A percentile compares a stretch with the other conserved stretches of the same genome.
Conservation (phyloP, 2,888 invertebrate genomes). For the Nomada goodeniana region DNA sequence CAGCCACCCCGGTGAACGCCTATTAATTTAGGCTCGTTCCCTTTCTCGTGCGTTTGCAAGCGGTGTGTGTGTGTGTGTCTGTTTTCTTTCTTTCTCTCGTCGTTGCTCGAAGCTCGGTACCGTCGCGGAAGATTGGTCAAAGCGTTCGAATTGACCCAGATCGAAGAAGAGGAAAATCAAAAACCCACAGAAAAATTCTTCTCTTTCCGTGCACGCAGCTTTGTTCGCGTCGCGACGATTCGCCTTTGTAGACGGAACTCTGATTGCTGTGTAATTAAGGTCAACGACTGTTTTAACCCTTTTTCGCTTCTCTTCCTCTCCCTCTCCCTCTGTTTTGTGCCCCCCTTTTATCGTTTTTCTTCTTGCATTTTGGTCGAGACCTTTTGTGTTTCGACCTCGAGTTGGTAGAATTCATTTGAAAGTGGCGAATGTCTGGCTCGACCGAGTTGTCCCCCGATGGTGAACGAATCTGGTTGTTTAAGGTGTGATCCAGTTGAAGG, state of each 20-base stretch:
- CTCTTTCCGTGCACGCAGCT: conserved; percentile 7
- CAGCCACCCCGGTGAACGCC: conserved; percentile 22
- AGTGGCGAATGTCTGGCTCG: not conserved
- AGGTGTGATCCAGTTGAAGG: not conserved
- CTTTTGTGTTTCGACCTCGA: not conserved
- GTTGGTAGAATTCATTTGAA: not conserved
- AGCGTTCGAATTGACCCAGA: conserved; percentile 27
- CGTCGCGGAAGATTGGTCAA: conserved; percentile 23
- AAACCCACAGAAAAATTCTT: conserved; percentile 22
- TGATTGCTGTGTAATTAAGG: conserved; percentile 52
- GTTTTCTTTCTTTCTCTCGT: not conserved
- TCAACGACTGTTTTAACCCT: conserved; percentile 39
- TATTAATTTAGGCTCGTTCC: conserved; percentile 55
- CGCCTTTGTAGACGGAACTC: conserved; percentile 28
- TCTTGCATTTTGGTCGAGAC: not conserved
- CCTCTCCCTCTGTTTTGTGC: not conserved
- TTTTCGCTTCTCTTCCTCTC: not conserved
- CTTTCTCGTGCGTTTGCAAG: conserved; percentile 22
- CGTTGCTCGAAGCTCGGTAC: not conserved
- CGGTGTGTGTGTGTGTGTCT: not conserved
- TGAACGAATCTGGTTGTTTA: not conserved
- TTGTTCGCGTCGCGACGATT: conserved; percentile 23
- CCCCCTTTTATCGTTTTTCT: not conserved
- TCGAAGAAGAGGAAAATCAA: conserved; percentile 33
- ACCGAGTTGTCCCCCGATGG: too few relatives aligned